Evolutionary conservation across 2,888 invertebrate species (phyloP), one percentile per base, ranked within the genome.

Genomic region (Tenthredo mesomela): DNA sequence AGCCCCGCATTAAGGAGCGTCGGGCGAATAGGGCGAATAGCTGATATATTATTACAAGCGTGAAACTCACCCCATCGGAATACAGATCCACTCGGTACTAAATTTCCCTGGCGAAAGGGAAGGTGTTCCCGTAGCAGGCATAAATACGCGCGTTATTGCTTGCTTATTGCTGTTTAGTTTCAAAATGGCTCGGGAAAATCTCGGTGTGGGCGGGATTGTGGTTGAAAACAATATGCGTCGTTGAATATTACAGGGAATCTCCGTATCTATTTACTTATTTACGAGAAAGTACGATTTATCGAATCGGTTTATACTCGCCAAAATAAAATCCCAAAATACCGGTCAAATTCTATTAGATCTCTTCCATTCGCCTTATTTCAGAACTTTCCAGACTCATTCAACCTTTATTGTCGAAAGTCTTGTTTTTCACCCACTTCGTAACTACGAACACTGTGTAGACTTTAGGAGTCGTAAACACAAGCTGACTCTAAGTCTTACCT

Each of bases 241-340:
- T 78, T 65, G 65, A 47, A 58, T 78, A 65, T 40, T 37, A 84
- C 21, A 80, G 33, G 50, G 47, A 40, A 75, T 43, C 67, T 80
- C 58, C 78, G 84, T 25, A 54, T 50, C 37, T 58, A 80, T 86
- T 87, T 86, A 85, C 88, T 88, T 91, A 91, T 91, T 90, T 90
- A 91, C 87, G 89, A 88, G 85, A 85, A 80, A 58, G 82, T 85
- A 86, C 84, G 88, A 90, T 90, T 91, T 91, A 90, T 90, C 86
- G 58, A 77, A 65, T n/a, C 40, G 50, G 33, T 50, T 80, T 40
- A 50, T 40, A 80, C 50, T 33, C 61, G 21, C 61, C 15, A 80
- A 61, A 12, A 15, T 80, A 18, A n/a, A 58, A 77, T 77, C 77
- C 50, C 29, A 37, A 50, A 54, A 50, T 18, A 77, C 29, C 54